A percentile compares a stretch with the other conserved stretches of the same genome.
Evolutionary conservation across 1,140 invertebrate species (phyloP).

Genomic region (Druon quercuslanigerum): DNA sequence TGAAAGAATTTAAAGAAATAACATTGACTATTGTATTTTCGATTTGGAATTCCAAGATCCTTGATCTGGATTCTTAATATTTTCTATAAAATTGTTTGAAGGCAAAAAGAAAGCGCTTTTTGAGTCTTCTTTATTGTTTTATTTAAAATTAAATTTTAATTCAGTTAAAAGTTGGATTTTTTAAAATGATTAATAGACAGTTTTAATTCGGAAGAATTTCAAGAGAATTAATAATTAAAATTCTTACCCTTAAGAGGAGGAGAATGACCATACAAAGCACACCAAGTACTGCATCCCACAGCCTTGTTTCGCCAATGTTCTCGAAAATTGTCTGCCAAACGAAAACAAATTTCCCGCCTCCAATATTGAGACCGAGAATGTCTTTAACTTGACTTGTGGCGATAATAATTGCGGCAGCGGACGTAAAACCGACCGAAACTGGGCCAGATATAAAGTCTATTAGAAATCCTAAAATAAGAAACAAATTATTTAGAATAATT

Average conservation of each 20-base stretch:
- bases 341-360: constrained; percentile 81
- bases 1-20: too few species aligned
- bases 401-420: constrained; percentile 92
- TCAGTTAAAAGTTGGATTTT: too few species aligned
- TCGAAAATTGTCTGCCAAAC: constrained; percentile 79
- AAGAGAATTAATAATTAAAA: constrained; percentile 2
- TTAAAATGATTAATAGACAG: too few species aligned
- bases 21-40: too few species aligned
- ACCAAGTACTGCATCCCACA: constrained; percentile 82
- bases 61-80: too few species aligned
- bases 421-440: constrained; percentile 93
- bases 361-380: constrained; percentile 82
- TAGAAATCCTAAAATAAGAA: constrained; percentile 84
- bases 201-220: too few species aligned
- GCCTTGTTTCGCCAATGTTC: constrained; percentile 80
- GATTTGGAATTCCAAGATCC: too few species aligned
- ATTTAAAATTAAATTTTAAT: too few species aligned
- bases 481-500: neutral
- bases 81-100: too few species aligned
- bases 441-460: constrained; percentile 94
- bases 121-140: too few species aligned
- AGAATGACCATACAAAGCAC: constrained; percentile 81
- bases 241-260: constrained; percentile 81
- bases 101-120: too few species aligned
- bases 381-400: constrained; percentile 90